Evolutionary conservation across 2,888 invertebrate genomes (phyloP), one percentile per base, ranked within the genome.

Genomic region (Oscheius sp.): DNA sequence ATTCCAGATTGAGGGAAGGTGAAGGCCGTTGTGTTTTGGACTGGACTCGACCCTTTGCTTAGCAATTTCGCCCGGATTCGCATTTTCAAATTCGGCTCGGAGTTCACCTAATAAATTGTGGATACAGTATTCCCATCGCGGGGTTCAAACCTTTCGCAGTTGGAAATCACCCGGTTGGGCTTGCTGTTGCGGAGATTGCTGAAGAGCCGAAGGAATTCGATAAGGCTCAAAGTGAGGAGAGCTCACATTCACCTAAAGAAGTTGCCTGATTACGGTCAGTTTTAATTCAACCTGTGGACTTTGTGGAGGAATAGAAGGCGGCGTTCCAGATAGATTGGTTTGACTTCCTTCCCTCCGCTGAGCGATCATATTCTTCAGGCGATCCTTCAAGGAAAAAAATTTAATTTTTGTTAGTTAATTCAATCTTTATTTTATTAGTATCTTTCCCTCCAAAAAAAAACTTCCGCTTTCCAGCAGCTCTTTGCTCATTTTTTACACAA

Each of bases 41-140:
- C 79, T 10, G 81, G 79, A 48, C 75, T 75, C 27, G 42, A 74
- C 23, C 83, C 83, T 50, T 86, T 85, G 61, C 79, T 83, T 3
- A 85, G 70, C 2, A 85, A 73, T 27, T 84, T 81, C 37, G 84
- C 83, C 2, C 85, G 75, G 20, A 85, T 79, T 29, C 80, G 71
- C 85, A 86, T 86, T 53, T 86, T 86, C 68, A 86, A 71, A 57
- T 86, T 86, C 8, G 86, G 86, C 70, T 86, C 86, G 33, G 79
- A 79, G 74, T 84, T 84, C 17, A 86, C 85, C 72, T 74, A 55
- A 58, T n/a, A n/a, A 72, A 12, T 29, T 64, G 20, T n/a, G 33
- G 23, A 20, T 53, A 20, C n/a, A 8, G n/a, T n/a, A n/a, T 58
- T 27, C 3, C 15, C 2, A 20, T 20, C 17, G 34, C n/a, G 3